These are phyloP conservation scores for Heliornis fulica DNA, from an alignment of 2,113 vertebrate genomes.

Conservation along the genomic window DNA sequence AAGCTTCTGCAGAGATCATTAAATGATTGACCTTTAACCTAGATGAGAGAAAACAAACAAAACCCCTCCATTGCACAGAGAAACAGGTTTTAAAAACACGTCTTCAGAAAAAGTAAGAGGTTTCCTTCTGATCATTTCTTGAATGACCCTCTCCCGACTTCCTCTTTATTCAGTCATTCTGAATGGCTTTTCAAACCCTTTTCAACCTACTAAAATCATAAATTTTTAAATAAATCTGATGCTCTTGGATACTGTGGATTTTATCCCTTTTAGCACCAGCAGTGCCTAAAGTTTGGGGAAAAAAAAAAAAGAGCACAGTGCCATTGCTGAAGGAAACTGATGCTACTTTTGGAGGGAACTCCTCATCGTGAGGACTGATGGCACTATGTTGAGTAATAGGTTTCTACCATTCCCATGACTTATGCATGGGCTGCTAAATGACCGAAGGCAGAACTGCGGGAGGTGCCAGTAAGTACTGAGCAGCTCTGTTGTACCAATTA, in stretches of 20 bases:
- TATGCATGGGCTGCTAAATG: background rate
- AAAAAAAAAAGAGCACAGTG: background rate
- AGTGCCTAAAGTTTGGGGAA: background rate
- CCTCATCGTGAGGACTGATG: background rate
- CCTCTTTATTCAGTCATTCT: background rate
- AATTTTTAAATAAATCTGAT: background rate
- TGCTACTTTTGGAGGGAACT: background rate
- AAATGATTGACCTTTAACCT: background rate
- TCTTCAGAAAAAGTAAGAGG: background rate
- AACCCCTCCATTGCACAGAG: background rate
- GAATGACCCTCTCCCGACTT: background rate
- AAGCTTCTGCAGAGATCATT: background rate
- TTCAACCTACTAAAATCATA: background rate
- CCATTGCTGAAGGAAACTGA: background rate
- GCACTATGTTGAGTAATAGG: background rate
- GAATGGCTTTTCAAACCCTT: background rate
- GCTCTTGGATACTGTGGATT: background rate
- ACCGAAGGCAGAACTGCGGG: background rate
- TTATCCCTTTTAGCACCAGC: background rate
- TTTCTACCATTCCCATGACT: background rate
- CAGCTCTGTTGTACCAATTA: background rate
- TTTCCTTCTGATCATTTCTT: background rate
- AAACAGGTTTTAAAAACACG: background rate
- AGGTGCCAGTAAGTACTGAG: background rate
- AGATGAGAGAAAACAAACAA: background rate